Base-by-base conservation (phyloP, 2,113 vertebrate species). In the Climacteris rufus region DNA sequence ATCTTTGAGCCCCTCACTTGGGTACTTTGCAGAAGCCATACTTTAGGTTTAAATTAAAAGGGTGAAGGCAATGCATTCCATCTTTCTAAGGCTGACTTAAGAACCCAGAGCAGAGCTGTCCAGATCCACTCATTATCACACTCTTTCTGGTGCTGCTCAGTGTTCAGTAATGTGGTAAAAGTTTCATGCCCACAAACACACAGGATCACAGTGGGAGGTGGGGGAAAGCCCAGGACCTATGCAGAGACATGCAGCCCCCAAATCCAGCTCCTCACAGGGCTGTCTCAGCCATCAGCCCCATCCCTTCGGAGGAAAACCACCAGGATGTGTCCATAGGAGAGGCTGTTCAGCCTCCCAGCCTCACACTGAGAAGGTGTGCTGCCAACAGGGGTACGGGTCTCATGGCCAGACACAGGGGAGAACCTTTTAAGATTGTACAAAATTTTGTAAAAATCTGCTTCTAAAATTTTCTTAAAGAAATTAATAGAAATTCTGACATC, bases 41-140 rank as follows among this genome's bases (percentile, higher is more conserved):
- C 35, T 56, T 68, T 6, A 30, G 49, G 64, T 88, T 92, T 87
- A 83, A 80, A 81, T 68, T 45, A 70, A 75, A 93, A 77, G 40
- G 24, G 30, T 44, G 68, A 89, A 71, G 33, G 56, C 61, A 71
- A 52, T 12, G 27, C 31, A 60, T n/a, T 68, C 68, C 31, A 4
- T 37, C 60, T 49, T 83, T 59, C 27, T 19, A 53, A 76, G 42
- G 16, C 16, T 66, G 70, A n/a, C 25, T n/a, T 18, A 44, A 44
- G 40, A 23, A 61, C 22, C 57, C 53, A 15, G 15, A 33, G 35
- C 33, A 70, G 63, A 92, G 42, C 66, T 74, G 52, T 50, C 56
- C 39, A 47, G 25, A 52, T 5, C 18, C 13, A 37, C 40, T 61
- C 20, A 27, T 63, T 25, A 77, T 13, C 44, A 13, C 21, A 7